phyloP scores from a whole-genome alignment of 2,888 invertebrate species.

The Ophioninae sp. region DNA sequence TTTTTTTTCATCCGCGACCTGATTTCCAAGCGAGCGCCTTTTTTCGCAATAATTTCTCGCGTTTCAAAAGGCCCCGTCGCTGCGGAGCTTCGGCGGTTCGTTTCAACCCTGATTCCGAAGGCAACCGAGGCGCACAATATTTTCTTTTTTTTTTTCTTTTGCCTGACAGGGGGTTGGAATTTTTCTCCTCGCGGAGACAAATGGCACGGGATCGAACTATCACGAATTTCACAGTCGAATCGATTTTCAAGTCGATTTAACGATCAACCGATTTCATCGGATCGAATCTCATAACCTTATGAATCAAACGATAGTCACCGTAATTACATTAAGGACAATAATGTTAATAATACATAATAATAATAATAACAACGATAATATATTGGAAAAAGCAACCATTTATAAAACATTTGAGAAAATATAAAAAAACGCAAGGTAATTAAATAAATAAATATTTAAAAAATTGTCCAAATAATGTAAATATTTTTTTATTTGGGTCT shows the following conservation, averaged over 20 bases:
- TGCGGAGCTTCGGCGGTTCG: conserved; percentile 16
- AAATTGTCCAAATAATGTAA: not conserved
- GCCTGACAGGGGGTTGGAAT: conserved; percentile 24
- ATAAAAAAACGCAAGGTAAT: too few relatives aligned
- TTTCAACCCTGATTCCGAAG: conserved; percentile 34
- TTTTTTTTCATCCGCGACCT: conserved; percentile 57
- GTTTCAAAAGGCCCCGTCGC: conserved; percentile 37
- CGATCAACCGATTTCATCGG: conserved; percentile 45
- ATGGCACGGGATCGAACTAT: conserved; percentile 21
- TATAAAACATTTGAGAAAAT: too few relatives aligned
- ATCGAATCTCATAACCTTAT: not conserved
- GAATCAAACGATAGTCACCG: not conserved
- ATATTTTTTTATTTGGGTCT: not conserved
- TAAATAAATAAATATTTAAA: too few relatives aligned
- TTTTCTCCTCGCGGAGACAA: conserved; percentile 29
- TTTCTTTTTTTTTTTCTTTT: not conserved
- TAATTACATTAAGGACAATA: not conserved
- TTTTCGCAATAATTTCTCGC: conserved; percentile 67
- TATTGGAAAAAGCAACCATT: too few relatives aligned
- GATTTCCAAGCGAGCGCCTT: conserved; percentile 66
- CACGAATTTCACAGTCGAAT: conserved; percentile 51
- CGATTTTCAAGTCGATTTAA: conserved; percentile 56
- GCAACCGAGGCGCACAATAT: conserved; percentile 31
- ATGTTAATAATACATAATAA: not conserved
- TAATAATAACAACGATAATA: conserved; percentile 5